A percentile compares a stretch with the other conserved stretches of the same genome.
Conservation (phyloP, 2,797 vertebrate genomes). For the Eremophila alpestris region DNA sequence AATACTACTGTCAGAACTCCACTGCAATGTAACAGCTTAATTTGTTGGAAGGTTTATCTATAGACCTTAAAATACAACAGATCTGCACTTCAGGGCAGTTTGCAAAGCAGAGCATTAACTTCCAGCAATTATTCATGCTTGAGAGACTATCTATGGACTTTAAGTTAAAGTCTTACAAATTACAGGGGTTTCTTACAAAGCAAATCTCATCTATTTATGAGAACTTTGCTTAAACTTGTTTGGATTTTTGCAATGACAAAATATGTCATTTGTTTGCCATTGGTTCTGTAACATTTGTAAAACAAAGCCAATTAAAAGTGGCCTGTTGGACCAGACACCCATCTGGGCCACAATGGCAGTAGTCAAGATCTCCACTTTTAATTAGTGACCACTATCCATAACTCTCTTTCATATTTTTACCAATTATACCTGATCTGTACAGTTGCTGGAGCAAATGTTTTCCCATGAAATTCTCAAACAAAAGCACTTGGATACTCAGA, state of each 20-base stretch:
- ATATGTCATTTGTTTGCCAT: not conserved
- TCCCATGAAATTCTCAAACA: not conserved
- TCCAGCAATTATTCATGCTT: not conserved
- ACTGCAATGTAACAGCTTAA: not conserved
- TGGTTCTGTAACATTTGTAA: not conserved
- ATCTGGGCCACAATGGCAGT: not conserved
- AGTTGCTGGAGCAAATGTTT: not conserved
- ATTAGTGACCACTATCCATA: not conserved
- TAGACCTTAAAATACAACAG: slow-evolving; percentile 7
- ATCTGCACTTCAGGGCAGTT: not conserved
- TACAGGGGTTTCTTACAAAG: not conserved
- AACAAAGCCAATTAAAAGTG: not conserved
- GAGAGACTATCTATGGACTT: not conserved
- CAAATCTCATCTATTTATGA: not conserved
- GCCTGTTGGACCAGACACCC: not conserved
- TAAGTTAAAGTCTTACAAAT: not conserved
- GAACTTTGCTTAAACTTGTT: not conserved
- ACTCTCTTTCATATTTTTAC: not conserved
- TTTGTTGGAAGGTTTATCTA: not conserved
- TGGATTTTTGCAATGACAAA: not conserved
- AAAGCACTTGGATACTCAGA: not conserved
- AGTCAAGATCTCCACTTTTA: not conserved
- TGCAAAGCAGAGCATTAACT: not conserved
- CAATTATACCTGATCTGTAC: not conserved
- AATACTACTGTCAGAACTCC: not conserved